phyloP scores from a whole-genome alignment of 2,797 vertebrate species.

The Diglossa cyanea region DNA sequence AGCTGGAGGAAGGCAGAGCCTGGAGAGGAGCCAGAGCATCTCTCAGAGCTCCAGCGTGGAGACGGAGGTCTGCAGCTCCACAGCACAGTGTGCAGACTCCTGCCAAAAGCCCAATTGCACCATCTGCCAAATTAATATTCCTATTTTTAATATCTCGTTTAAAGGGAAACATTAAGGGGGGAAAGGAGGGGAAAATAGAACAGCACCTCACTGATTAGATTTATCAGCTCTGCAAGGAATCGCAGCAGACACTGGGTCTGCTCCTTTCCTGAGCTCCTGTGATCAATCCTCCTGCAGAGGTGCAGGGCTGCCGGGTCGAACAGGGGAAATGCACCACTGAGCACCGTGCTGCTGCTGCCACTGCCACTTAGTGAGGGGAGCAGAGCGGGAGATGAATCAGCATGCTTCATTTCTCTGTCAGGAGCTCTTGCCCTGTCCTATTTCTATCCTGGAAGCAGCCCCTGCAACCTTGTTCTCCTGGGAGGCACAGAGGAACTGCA shows the following conservation, averaged over 20 bases:
- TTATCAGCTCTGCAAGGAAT: slow-evolving; percentile 1
- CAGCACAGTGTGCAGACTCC: slow-evolving; percentile 29
- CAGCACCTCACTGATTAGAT: background rate
- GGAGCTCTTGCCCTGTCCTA: background rate
- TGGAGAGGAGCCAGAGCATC: slow-evolving; percentile 62
- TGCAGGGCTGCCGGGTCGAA: slow-evolving; percentile 4
- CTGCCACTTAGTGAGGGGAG: slow-evolving; percentile 1
- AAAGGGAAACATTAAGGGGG: slow-evolving; percentile 5
- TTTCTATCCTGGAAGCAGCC: background rate
- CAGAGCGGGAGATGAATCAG: background rate
- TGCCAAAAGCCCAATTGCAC: slow-evolving; percentile 69
- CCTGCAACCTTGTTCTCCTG: background rate
- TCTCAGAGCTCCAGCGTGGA: slow-evolving; percentile 4
- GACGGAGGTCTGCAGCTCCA: slow-evolving; percentile 24
- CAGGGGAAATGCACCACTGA: background rate
- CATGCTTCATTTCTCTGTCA: background rate
- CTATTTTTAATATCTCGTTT: slow-evolving; percentile 67
- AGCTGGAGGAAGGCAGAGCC: slow-evolving; percentile 21
- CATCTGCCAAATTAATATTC: slow-evolving; percentile 75
- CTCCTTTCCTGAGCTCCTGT: background rate
- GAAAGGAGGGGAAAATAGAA: slow-evolving; percentile 8
- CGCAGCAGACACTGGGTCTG: background rate
- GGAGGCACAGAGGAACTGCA: background rate
- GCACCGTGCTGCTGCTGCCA: slow-evolving; percentile 46
- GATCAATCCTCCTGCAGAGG: slow-evolving; percentile 34